Conservation (phyloP, 2,888 invertebrate species). For the Epinotia nisella region DNA sequence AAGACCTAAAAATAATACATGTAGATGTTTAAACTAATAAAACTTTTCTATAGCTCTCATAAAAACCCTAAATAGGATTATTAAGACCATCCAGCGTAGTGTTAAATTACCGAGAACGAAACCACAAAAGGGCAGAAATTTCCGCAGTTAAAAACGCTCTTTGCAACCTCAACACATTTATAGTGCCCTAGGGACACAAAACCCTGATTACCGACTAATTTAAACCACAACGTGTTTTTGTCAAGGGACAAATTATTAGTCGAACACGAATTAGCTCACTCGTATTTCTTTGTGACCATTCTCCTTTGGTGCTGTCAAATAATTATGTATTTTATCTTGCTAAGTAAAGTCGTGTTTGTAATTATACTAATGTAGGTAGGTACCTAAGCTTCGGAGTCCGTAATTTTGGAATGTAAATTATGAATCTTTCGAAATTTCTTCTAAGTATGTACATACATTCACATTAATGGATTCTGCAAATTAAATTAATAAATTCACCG, state of each 20-base stretch:
- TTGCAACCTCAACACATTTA: constrained; percentile 20
- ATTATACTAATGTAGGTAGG: not conserved
- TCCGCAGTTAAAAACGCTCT: constrained; percentile 20
- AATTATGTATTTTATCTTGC: not conserved
- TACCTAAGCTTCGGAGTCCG: not conserved
- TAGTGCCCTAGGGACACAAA: constrained; percentile 12
- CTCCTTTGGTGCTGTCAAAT: not conserved
- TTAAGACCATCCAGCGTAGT: not conserved
- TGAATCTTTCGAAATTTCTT: not conserved
- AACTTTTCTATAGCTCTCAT: not conserved
- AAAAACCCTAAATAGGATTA: not conserved
- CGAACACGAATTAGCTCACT: constrained; percentile 14
- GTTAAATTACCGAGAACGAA: constrained; percentile 6
- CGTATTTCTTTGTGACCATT: not conserved
- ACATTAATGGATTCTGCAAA: not conserved
- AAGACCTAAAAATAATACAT: too few relatives aligned
- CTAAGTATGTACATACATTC: not conserved
- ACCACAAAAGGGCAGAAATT: constrained; percentile 14
- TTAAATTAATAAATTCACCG: not conserved
- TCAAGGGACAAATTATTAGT: constrained; percentile 22
- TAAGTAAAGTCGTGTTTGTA: not conserved
- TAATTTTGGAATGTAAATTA: not conserved
- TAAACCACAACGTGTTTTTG: constrained; percentile 12
- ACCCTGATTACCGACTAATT: constrained; percentile 34
- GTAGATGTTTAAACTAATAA: too few relatives aligned